Base-by-base conservation (phyloP, 1,140 invertebrate species). In the Panagrolaimus sp. region DNA sequence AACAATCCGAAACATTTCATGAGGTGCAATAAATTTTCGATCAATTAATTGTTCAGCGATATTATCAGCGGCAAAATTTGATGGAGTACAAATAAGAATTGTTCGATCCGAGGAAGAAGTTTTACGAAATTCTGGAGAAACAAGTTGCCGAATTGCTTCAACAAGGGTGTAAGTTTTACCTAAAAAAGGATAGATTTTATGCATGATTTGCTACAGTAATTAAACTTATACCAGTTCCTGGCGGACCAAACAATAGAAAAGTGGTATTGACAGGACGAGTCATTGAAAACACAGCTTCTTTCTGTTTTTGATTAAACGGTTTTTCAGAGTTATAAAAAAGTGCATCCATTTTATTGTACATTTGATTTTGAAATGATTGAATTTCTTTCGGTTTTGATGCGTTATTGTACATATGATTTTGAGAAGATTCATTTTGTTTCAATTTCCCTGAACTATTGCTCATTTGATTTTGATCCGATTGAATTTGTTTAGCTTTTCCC, bases 11-110 rank as follows among this genome's bases (percentile, higher is more conserved):
- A 55, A 26, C 17, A 55, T 26, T 24, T 55, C 26, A 55, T 12
- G 1, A 0, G 7, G 7, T 55, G 86, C 87, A 71, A 89, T 87
- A 4, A 95, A 83, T 12, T 45, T 62, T 43, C 47, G 15, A 44
- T 67, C 28, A 7, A 67, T 4, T 7, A 67, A 17, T 48, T 15
- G 8, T 43, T 69, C 43, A 14, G 88, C 84, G 45, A 93, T 87
- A 55, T 93, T 85, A 86, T 94, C 91, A 4, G 91, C 90, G 12
- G 91, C 89, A 83, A 90, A 91, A 77, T 94, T 94, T 0, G 92
- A 92, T 0, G 93, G 92, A 10, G 92, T 89, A 28, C 90, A 90
- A 43, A 93, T 87, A 32, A 96, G 79, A 58, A 95, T 87, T 72
- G 91, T 1, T 58, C 46, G 24, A 71, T 70, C 28, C 32, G n/a